Base-by-base conservation (phyloP, 2,888 invertebrate genomes). In the Teleiodes luculella region DNA sequence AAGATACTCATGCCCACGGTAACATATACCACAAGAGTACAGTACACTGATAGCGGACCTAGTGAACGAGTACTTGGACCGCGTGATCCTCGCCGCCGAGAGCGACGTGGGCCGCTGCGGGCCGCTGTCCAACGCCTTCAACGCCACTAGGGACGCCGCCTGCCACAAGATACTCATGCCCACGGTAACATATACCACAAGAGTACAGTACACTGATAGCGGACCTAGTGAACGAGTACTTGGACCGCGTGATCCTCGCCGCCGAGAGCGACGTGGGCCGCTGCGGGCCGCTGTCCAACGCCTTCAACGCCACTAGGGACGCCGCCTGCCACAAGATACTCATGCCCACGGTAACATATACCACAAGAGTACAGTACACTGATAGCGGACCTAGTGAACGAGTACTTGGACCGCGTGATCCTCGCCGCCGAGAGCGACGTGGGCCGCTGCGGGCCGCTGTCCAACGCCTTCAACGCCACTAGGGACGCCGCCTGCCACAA, bases 131-230 rank as follows among this genome's bases (percentile, higher is more conserved):
- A 90, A 92, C 68, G 94, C 95, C 2, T 93, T 94, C 79, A 95
- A 97, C 76, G 92, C 94, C 30, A 93, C 95, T 2, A 86, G 96
- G 35, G 93, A 95, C 64, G 91, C 95, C 52, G 91, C 93, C 56
- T 98, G 98, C 80, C 92, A 93, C 73, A 94, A 93, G 78, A 91
- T 97, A 58, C 90, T 98, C 39, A 91, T 95, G 86, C 98, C 98
- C 55, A 92, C 94, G 10, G 35, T 50, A 30, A 31, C 14, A 36
- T 36, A 36, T n/a, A 35, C 13, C n/a, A n/a, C n/a, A n/a, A n/a
- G n/a, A n/a, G n/a, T n/a, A n/a, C n/a, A n/a, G n/a, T n/a, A n/a
- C n/a, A n/a, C n/a, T n/a, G n/a, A n/a, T n/a, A n/a, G n/a, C n/a
- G n/a, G n/a, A n/a, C n/a, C n/a, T n/a, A n/a, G n/a, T n/a, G n/a